Conservation (phyloP, 2,113 vertebrate species). For the Pristiophorus japonicus region DNA sequence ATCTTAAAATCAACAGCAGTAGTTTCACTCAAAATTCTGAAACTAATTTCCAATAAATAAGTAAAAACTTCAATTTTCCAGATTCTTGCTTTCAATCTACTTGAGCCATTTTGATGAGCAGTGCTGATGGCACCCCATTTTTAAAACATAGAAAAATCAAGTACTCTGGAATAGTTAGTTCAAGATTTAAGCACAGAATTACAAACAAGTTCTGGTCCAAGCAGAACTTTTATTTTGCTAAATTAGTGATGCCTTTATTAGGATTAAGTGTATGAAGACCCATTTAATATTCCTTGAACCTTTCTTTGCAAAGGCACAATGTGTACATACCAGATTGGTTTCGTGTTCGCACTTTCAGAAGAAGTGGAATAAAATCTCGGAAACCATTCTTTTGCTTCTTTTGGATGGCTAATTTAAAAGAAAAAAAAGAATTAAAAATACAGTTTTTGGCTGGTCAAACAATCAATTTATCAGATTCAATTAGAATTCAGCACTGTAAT, state of each 20-base stretch:
- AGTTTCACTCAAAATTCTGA: too few relatives aligned
- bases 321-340: conserved; percentile 33
- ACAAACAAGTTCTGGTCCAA: neutral
- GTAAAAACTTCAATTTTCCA: neutral
- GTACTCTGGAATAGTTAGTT: neutral
- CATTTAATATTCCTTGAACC: conserved; percentile 1
- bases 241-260: conserved; percentile 1
- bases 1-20: neutral
- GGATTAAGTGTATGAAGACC: neutral
- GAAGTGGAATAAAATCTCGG: conserved; percentile 36
- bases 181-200: neutral
- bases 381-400: conserved; percentile 38
- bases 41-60: too few relatives aligned
- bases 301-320: neutral
- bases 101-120: neutral
- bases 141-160: neutral
- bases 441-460: neutral
- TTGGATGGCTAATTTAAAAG: conserved; percentile 10
- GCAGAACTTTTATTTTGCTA: neutral
- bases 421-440: neutral
- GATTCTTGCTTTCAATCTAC: neutral
- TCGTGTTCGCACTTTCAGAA: conserved; percentile 36
- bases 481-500: neutral
- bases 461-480: neutral
- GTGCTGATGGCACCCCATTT: neutral